Evolutionary conservation across 2,888 invertebrate species (phyloP).

Genomic region (Athalia circularis): DNA sequence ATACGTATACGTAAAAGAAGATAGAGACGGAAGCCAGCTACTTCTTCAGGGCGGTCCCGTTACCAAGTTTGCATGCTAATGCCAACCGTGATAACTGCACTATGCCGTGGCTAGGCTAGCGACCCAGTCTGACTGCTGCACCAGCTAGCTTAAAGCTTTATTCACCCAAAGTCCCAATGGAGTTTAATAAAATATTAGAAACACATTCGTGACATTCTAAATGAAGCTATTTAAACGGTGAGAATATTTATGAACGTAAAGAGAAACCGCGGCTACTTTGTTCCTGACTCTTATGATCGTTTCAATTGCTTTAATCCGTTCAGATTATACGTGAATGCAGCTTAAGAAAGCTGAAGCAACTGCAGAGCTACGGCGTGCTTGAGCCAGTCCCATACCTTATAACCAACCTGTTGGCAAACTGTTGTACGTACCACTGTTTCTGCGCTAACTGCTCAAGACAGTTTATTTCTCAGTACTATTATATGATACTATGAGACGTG

Average conservation of each 20-base stretch:
- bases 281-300: neutral
- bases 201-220: neutral
- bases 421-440: conserved; percentile 24
- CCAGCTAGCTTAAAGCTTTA: conserved; percentile 26
- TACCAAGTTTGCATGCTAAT: conserved; percentile 44
- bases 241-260: too few relatives aligned
- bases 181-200: neutral
- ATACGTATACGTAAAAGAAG: neutral
- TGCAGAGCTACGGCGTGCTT: neutral
- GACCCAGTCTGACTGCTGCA: conserved; percentile 26
- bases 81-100: conserved; percentile 41
- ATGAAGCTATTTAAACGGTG: neutral
- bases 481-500: neutral
- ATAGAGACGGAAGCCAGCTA: conserved; percentile 35
- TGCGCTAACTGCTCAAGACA: conserved; percentile 26
- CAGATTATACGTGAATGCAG: conserved; percentile 18
- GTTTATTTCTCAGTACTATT: conserved; percentile 19
- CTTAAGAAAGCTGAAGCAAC: conserved; percentile 16
- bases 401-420: conserved; percentile 42
- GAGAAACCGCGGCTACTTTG: too few relatives aligned
- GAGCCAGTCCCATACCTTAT: conserved; percentile 3
- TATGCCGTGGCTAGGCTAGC: conserved; percentile 24
- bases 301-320: neutral
- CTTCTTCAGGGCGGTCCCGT: conserved; percentile 38
- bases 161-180: neutral